These are phyloP conservation scores for Chironomus tepperi DNA, from an alignment of 1,140 invertebrate genomes.

Conservation along the genomic window DNA sequence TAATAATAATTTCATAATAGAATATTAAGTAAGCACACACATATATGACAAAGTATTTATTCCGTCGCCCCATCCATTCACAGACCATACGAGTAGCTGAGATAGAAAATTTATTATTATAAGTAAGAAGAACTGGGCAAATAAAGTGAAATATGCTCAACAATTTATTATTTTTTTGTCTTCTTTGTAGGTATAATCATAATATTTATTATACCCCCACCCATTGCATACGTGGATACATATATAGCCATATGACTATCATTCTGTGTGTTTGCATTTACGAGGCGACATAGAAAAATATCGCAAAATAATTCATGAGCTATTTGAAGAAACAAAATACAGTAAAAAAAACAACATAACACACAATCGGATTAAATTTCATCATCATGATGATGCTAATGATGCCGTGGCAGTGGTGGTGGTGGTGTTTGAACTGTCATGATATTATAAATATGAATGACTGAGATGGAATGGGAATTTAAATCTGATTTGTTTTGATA, in stretches of 20 bases:
- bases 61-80: no score
- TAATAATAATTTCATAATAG: no score
- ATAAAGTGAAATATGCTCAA: neutral
- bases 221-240: neutral
- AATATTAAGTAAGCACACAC: no score
- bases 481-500: neutral
- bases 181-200: neutral
- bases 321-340: conserved; percentile 10
- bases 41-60: no score
- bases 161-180: conserved; percentile 16
- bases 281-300: conserved; percentile 13
- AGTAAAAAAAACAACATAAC: neutral
- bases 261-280: neutral
- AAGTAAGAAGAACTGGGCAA: neutral
- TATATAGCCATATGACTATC: no score
- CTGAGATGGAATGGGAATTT: neutral
- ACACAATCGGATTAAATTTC: conserved; percentile 17
- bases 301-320: conserved; percentile 19
- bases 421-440: no score
- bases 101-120: no score
- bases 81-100: no score
- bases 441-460: neutral
- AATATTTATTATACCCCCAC: neutral
- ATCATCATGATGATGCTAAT: neutral
- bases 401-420: no score